Conservation (phyloP, 2,797 vertebrate genomes). For the Fringilla coelebs region DNA sequence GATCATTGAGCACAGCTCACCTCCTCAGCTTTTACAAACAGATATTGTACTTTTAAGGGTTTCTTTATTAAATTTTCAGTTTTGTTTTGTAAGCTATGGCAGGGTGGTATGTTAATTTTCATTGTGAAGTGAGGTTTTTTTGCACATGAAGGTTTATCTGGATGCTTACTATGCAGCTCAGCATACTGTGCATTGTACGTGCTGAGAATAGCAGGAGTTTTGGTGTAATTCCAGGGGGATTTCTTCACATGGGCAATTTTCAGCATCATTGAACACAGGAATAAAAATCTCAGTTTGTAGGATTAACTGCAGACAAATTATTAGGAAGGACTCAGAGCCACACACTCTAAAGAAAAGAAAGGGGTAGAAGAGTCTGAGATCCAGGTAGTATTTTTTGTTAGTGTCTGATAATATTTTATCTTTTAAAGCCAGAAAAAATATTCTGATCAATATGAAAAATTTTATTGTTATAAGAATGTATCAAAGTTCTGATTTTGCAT, state of each 20-base stretch:
- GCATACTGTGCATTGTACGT: fast-evolving
- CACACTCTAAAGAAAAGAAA: not conserved
- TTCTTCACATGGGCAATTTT: not conserved
- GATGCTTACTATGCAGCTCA: not conserved
- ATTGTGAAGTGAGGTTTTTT: not conserved
- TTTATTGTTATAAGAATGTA: not conserved
- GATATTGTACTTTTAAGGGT: not conserved
- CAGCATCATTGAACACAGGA: not conserved
- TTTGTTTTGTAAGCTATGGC: not conserved
- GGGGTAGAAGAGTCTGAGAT: not conserved
- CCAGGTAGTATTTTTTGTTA: not conserved
- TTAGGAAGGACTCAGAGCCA: not conserved
- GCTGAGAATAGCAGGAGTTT: not conserved
- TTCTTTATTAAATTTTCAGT: not conserved
- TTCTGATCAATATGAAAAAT: not conserved
- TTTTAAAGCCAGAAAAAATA: not conserved
- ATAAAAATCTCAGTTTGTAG: not conserved
- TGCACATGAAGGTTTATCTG: not conserved
- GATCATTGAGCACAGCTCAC: not conserved
- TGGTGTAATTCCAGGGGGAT: not conserved
- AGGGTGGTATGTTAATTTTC: not conserved
- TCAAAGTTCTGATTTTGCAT: not conserved
- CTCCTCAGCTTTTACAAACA: not conserved
- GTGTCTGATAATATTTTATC: not conserved
- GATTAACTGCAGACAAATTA: not conserved